Evolutionary conservation across 1,140 invertebrate species (phyloP), one percentile per base, ranked within the genome.

Genomic region (Drosophila willistoni): DNA sequence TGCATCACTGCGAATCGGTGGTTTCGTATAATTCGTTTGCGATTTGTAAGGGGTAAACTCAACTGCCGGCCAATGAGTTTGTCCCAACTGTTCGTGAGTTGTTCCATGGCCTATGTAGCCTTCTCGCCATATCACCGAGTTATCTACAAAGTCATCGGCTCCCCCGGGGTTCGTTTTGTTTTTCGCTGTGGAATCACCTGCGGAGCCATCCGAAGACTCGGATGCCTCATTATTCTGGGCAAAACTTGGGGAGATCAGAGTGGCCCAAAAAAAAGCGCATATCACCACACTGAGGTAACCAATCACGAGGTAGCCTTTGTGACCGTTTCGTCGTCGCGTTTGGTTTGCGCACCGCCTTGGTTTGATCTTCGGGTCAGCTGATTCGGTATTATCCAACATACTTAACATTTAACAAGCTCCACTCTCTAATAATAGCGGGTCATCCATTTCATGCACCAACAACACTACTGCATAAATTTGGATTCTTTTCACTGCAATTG

Each of bases 81-180:
- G 70, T 0, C 84, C 84, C 12, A 81, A 17, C 25, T 83, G 61
- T 10, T 87, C 84, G 51, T 87, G 84, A 5, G 61, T 75, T 33
- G 84, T 87, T 13, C 71, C 77, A 59, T 72, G 70, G 0, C 71
- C 77, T 4, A 7, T 7, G 13, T 59, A 78, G 7, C 74, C 75
- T 2, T 17, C 10, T 9, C 75, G 75, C 64, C 64, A 66, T n/a
- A 17, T 7, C 2, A 1, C 29, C n/a, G 14, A 5, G 19, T 47
- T 25, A 47, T 3, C 54, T 22, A 7, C 56, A 17, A 10, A 4
- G 13, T 13, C 36, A 3, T 12, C 33, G 9, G 2, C 17, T 12
- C 25, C 12, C 51, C 22, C 7, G 29, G 17, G 3, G 7, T 14
- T 19, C 29, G 19, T 13, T 9, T 22, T 14, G 2, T 39, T 39